Percentiles rank a stretch among this genome's conserved stretches.
These are phyloP conservation scores for Labia minor DNA, from an alignment of 2,888 invertebrate species.

Conservation along the genomic window DNA sequence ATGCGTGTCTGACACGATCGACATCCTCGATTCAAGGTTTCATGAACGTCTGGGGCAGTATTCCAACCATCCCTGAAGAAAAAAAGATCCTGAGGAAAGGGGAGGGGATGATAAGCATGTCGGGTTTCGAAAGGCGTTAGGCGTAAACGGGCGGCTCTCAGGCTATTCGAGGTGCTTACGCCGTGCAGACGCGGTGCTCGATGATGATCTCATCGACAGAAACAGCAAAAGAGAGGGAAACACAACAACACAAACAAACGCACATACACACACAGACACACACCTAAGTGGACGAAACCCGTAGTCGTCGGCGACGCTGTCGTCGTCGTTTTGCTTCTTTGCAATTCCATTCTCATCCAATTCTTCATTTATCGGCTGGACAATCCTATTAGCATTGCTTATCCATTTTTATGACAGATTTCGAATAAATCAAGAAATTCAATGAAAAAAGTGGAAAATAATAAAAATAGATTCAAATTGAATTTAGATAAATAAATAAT, in stretches of 20 bases:
- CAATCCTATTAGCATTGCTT: too few species aligned
- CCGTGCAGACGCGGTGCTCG: not conserved
- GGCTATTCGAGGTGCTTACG: constrained; percentile 13
- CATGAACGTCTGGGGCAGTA: not conserved
- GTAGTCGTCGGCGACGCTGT: not conserved
- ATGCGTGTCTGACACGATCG: not conserved
- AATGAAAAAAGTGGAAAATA: too few species aligned
- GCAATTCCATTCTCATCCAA: too few species aligned
- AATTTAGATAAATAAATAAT: too few species aligned
- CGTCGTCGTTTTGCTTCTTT: not conserved
- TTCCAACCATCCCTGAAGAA: not conserved
- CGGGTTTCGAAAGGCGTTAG: not conserved
- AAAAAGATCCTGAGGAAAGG: not conserved
- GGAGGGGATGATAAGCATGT: not conserved
- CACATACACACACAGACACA: not conserved
- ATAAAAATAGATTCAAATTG: too few species aligned
- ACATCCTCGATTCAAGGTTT: not conserved
- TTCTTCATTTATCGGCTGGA: too few species aligned
- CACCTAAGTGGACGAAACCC: not conserved
- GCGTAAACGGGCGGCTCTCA: not conserved
- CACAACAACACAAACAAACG: not conserved
- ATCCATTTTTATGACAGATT: too few species aligned
- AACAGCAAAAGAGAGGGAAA: constrained; percentile 5
- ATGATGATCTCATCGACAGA: constrained; percentile 4
- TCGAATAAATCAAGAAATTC: too few species aligned